phyloP scores from a whole-genome alignment of 2,797 vertebrate species.

The Ctenopoma kingsleyae region DNA sequence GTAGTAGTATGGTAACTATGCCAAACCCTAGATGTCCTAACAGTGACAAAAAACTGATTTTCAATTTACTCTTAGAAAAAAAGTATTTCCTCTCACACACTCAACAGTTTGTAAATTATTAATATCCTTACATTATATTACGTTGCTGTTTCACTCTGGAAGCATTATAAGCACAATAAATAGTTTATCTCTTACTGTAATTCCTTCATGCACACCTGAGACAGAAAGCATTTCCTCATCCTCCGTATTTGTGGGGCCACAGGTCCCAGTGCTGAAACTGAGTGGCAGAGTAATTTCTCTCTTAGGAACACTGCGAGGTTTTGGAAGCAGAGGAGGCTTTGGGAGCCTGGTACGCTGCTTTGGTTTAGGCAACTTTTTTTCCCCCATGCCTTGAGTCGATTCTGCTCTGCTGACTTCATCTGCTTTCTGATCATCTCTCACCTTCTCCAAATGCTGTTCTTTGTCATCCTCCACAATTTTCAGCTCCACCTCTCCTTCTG shows the following conservation, averaged over 20 bases:
- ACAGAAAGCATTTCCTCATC: constrained; percentile 75
- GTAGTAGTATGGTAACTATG: too few relatives aligned
- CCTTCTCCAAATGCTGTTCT: constrained; percentile 34
- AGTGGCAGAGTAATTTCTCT: constrained; percentile 83
- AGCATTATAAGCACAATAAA: too few relatives aligned
- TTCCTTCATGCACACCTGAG: constrained; percentile 69
- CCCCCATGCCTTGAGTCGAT: constrained; percentile 10
- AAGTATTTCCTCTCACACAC: too few relatives aligned
- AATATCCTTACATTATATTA: too few relatives aligned
- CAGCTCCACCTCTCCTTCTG: constrained; percentile 56
- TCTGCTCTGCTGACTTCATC: constrained; percentile 35
- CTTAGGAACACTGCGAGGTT: constrained; percentile 85
- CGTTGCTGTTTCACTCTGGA: too few relatives aligned
- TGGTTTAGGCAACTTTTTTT: constrained; percentile 60
- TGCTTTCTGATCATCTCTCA: constrained; percentile 27
- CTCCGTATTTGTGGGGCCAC: constrained; percentile 66
- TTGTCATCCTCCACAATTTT: constrained; percentile 58
- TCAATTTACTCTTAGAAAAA: too few relatives aligned
- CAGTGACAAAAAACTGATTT: too few relatives aligned
- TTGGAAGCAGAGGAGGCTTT: constrained; percentile 80
- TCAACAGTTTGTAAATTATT: background rate
- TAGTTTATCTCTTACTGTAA: background rate
- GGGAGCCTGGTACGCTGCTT: constrained; percentile 74
- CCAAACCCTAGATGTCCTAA: too few relatives aligned
- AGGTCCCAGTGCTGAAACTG: constrained; percentile 66